phyloP scores from a whole-genome alignment of 1,140 invertebrate genomes.

The Heterodera schachtii region DNA sequence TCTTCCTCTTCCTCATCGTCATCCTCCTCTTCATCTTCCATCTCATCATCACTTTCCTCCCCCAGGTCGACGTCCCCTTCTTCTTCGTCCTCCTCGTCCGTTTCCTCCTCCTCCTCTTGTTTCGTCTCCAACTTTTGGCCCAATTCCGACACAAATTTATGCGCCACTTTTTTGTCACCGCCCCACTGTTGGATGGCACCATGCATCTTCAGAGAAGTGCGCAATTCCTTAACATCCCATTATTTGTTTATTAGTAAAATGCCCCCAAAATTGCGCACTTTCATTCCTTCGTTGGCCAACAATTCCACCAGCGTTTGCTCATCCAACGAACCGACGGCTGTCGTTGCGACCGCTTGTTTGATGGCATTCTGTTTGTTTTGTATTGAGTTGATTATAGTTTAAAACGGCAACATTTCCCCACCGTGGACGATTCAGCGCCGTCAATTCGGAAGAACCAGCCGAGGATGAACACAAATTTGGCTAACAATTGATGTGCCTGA shows the following conservation, averaged over 20 bases:
- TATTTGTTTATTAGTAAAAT: background rate
- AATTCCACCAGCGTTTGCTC: background rate
- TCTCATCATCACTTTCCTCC: background rate
- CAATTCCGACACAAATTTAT: background rate
- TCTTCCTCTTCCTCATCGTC: too few relatives aligned
- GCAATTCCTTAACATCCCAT: background rate
- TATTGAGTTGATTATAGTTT: too few relatives aligned
- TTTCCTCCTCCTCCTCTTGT: background rate
- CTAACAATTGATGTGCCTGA: background rate
- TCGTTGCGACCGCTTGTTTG: background rate
- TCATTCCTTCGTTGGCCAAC: background rate
- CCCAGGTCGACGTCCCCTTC: background rate
- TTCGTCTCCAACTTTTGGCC: background rate
- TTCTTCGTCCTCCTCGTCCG: background rate
- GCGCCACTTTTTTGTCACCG: background rate
- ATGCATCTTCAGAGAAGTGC: background rate
- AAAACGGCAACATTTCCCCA: background rate
- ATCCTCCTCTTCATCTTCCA: background rate
- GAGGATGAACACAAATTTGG: constrained; percentile 1
- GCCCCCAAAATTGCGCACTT: background rate
- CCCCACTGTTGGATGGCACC: background rate
- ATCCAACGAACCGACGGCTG: background rate
- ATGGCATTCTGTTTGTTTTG: background rate
- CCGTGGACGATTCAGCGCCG: background rate
- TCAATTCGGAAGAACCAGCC: background rate